Conservation (phyloP, 2,888 invertebrate species). For the Amaurobius ferox region DNA sequence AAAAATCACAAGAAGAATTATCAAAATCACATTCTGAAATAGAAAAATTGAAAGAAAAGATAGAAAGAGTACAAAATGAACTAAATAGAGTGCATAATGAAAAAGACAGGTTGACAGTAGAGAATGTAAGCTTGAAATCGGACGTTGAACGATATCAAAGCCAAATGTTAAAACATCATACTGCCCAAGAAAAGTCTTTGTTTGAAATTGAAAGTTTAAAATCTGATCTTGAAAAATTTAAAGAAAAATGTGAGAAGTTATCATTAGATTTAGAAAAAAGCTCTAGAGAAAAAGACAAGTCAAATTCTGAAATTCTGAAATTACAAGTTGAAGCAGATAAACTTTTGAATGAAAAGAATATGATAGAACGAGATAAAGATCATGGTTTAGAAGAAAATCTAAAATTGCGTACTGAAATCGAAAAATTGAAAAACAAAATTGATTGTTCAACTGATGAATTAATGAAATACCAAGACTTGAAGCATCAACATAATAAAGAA, state of each 20-base stretch:
- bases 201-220: slow-evolving; percentile 73
- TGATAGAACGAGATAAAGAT: slow-evolving; percentile 69
- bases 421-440: slow-evolving; percentile 57
- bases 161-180: slow-evolving; percentile 86
- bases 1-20: slow-evolving; percentile 92
- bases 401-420: slow-evolving; percentile 54
- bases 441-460: slow-evolving; percentile 52
- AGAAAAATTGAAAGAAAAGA: slow-evolving; percentile 93
- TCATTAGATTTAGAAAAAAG: slow-evolving; percentile 64
- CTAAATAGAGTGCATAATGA: slow-evolving; percentile 83
- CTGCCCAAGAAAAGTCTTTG: slow-evolving; percentile 77
- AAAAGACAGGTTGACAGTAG: slow-evolving; percentile 83
- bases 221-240: slow-evolving; percentile 67
- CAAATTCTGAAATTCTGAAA: slow-evolving; percentile 45
- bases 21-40: slow-evolving; percentile 91
- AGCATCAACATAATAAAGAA: slow-evolving; percentile 70
- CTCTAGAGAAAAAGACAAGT: slow-evolving; percentile 69
- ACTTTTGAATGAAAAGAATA: slow-evolving; percentile 82
- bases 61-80: slow-evolving; percentile 85
- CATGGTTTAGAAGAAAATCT: slow-evolving; percentile 76
- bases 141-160: slow-evolving; percentile 86
- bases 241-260: slow-evolving; percentile 66
- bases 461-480: slow-evolving; percentile 60
- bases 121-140: slow-evolving; percentile 87
- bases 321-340: slow-evolving; percentile 69